Evolutionary conservation across 2,797 vertebrate species (phyloP), one percentile per base, ranked within the genome.

Genomic region (Rhinophrynus dorsalis): DNA sequence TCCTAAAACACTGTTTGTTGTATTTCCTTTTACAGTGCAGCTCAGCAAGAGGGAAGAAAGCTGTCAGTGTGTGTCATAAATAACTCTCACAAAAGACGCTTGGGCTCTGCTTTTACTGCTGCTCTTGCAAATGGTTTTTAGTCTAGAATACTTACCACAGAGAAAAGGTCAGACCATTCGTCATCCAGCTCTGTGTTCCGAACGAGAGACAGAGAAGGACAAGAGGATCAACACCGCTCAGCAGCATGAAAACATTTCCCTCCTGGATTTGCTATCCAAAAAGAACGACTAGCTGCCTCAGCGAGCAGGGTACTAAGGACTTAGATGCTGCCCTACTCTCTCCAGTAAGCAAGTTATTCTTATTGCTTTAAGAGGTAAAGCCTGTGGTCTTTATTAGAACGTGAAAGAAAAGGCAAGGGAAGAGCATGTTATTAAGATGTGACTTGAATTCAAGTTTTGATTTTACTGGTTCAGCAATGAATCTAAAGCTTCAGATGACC

Each of bases 51-150:
- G 62, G 37, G 56, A 9, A 40, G 26, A 32, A 59, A 18, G 26
- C 33, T 26, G 35, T 60, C 47, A 45, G 44, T 10, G 15, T 51
- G 37, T 44, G 62, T 23, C 18, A 72, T 72, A 64, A 58, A 72
- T 72, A 17, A 51, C 21, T 45, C 37, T 35, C 24, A 73, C 70
- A 73, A 73, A 50, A 63, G 68, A 50, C 15, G 33, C 60, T 37
- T 40, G 37, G 5, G 40, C 11, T 35, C 54, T 30, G 30, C 20
- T 42, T 37, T 51, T 33, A 40, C n/a, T 37, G 56, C 20, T 47
- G 69, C 23, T 65, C n/a, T n/a, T n/a, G 60, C n/a, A 42, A 32
- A 67, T 26, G 67, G 44, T 32, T 27, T 11, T 33, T 30, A 26
- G 32, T 45, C 52, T 44, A 57, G 37, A 18, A 66, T 9, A 66